These are phyloP conservation scores for Clarias platycephalus DNA, from an alignment of 2,797 vertebrate genomes.

Conservation along the genomic window DNA sequence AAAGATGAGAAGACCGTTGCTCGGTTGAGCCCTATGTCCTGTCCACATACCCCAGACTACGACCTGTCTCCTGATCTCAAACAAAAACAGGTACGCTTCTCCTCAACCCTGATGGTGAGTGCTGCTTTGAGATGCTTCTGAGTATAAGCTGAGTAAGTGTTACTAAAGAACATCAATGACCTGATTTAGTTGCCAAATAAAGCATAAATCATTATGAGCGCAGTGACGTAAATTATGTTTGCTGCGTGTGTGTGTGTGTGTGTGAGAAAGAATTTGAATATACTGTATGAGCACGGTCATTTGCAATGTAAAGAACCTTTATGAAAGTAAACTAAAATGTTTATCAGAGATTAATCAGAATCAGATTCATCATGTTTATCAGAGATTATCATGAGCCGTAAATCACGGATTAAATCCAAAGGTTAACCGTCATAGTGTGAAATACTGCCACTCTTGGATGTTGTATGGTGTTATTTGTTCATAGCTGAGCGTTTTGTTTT, in stretches of 20 bases:
- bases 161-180: not conserved
- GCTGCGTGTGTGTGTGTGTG: not conserved
- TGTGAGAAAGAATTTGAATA: not conserved
- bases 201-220: not conserved
- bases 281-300: not conserved
- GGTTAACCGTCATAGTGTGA: no score
- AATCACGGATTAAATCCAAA: no score
- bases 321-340: not conserved
- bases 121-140: not conserved
- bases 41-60: slow-evolving; percentile 82
- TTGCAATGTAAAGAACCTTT: not conserved
- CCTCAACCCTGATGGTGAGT: not conserved
- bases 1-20: slow-evolving; percentile 71
- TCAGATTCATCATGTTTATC: not conserved
- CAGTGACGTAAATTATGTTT: not conserved
- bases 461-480: no score
- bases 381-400: no score
- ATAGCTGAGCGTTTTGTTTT: no score
- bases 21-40: slow-evolving; percentile 71
- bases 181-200: not conserved
- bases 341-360: no score
- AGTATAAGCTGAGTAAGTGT: not conserved
- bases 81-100: slow-evolving; percentile 80
- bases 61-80: slow-evolving; percentile 87
- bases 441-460: no score